Base-by-base conservation (phyloP, 2,888 invertebrate genomes). In the Cremastinae sp. region DNA sequence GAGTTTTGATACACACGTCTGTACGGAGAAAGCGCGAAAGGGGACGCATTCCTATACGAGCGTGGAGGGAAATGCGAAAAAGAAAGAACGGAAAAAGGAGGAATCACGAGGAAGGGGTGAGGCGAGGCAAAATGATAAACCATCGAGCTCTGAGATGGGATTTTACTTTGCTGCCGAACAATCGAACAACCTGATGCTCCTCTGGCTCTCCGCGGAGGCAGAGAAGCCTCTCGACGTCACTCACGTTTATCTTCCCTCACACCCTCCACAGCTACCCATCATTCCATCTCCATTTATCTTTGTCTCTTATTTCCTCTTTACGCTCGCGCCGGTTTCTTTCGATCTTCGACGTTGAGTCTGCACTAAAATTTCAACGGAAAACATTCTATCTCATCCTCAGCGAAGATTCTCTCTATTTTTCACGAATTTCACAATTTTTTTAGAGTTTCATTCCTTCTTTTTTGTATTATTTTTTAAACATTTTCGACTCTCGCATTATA, bases 171-270 rank as follows among this genome's bases (percentile, higher is more conserved):
- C 73, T 55, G 43, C 53, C 53, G 72, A 69, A 76, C 76, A 76
- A 76, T 76, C 72, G 72, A 76, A 69, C 76, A 76, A 76, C 76
- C 76, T 73, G 76, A 76, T 76, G 76, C 72, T 75, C 43, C 49
- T 39, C 55, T n/a, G 18, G 41, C 59, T 43, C 37, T 16, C 18
- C 47, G 59, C 51, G 18, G 35, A 20, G 66, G 49, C 56, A 61
- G 62, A 43, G 72, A 56, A 66, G 58, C 58, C 64, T 51, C 49
- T 47, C 47, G 47, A 35, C 66, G 62, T 53, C 66, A 68, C 68
- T 75, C 66, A 61, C 28, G 18, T 41, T 62, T 72, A 39, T 39
- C 56, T 49, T 43, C 39, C 41, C 45, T 62, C 51, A 58, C 22
- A 43, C 47, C n/a, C n/a, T 28, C 5, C 37, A 12, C 43, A 28